phyloP scores from a whole-genome alignment of 2,888 invertebrate genomes.

The Latheticus oryzae region DNA sequence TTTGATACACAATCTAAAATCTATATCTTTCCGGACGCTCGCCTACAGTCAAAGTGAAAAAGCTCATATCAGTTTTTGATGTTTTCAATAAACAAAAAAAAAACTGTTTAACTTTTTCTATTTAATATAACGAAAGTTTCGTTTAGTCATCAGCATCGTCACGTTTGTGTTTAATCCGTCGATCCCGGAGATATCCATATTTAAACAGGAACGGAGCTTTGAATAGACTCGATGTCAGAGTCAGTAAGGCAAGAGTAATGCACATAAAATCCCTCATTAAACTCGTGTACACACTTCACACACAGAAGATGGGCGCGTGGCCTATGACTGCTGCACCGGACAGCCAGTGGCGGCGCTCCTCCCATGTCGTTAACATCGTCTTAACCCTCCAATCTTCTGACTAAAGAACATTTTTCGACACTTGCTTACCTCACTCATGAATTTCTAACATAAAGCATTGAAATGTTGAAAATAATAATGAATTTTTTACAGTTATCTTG shows the following conservation, averaged over 20 bases:
- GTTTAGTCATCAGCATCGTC: too few relatives aligned
- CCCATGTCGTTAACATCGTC: slow-evolving; percentile 50
- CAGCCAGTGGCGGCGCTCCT: slow-evolving; percentile 57
- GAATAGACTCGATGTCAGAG: slow-evolving; percentile 55
- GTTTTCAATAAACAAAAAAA: too few relatives aligned
- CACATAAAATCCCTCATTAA: slow-evolving; percentile 67
- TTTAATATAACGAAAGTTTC: too few relatives aligned
- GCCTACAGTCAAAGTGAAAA: too few relatives aligned
- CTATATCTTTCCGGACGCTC: slow-evolving; percentile 13
- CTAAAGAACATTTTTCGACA: too few relatives aligned
- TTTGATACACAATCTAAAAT: slow-evolving; percentile 44
- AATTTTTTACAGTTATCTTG: too few relatives aligned
- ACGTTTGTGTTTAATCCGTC: slow-evolving; percentile 13
- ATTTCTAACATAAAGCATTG: too few relatives aligned
- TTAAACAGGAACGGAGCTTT: slow-evolving; percentile 8
- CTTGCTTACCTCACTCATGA: too few relatives aligned
- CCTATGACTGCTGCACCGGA: slow-evolving; percentile 58
- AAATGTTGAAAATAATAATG: too few relatives aligned
- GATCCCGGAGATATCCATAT: slow-evolving; percentile 15
- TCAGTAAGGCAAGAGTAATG: slow-evolving; percentile 66
- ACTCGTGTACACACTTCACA: slow-evolving; percentile 61
- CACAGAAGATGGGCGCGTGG: slow-evolving; percentile 60
- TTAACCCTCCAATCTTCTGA: too few relatives aligned
- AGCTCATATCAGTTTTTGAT: too few relatives aligned
- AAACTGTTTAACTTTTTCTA: too few relatives aligned